Percentiles rank a stretch among this genome's conserved stretches.
phyloP scores from a whole-genome alignment of 2,888 invertebrate genomes.

The Rhamnusium bicolor region DNA sequence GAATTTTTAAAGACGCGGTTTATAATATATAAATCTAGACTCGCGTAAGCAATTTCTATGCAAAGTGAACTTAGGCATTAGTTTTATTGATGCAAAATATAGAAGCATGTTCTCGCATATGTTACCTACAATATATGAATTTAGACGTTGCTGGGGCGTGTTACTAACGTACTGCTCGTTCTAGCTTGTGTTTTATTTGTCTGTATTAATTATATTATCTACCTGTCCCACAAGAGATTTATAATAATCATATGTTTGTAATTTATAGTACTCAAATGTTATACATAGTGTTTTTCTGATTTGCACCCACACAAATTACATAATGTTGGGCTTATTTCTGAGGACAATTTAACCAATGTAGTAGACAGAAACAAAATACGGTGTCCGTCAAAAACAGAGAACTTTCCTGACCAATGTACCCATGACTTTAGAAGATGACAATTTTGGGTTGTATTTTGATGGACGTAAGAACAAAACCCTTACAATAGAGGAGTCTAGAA shows the following conservation, averaged over 20 bases:
- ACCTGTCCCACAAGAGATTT: not conserved
- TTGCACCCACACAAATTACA: too few species aligned
- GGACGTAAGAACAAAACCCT: too few species aligned
- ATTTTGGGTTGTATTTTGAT: too few species aligned
- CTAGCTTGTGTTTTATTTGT: not conserved
- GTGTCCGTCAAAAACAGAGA: too few species aligned
- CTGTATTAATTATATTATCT: not conserved
- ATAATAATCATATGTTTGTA: not conserved
- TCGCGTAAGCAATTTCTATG: constrained; percentile 31
- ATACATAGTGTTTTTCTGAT: too few species aligned
- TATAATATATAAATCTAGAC: constrained; percentile 17
- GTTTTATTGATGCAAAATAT: constrained; percentile 38
- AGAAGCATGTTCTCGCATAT: constrained; percentile 37
- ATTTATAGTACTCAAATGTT: too few species aligned
- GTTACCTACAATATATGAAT: constrained; percentile 37
- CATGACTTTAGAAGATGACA: too few species aligned
- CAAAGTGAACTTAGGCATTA: constrained; percentile 24
- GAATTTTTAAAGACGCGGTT: constrained; percentile 3
- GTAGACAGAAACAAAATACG: too few species aligned
- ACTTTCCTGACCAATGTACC: too few species aligned
- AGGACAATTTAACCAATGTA: too few species aligned
- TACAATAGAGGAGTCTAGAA: too few species aligned
- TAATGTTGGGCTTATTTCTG: too few species aligned
- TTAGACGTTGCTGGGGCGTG: constrained; percentile 26
- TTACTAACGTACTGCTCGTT: constrained; percentile 3